These are phyloP conservation scores for Antidorcas marsupialis DNA, from an alignment of 2,113 vertebrate genomes.

Conservation along the genomic window DNA sequence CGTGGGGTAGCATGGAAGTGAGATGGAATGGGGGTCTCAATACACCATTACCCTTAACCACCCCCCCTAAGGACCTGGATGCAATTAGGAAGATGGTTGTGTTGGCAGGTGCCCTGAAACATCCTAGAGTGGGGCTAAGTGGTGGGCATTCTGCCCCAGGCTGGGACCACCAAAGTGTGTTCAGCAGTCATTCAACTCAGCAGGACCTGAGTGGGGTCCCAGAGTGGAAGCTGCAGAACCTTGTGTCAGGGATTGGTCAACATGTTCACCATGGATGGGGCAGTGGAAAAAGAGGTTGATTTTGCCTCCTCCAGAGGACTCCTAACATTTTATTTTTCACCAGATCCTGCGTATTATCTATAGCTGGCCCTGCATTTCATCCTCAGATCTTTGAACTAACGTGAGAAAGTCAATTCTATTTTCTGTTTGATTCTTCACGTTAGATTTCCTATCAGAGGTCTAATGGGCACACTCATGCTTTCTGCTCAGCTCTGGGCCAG, in stretches of 20 bases:
- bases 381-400: not conserved
- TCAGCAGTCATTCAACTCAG: not conserved
- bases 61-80: too few relatives aligned
- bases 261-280: not conserved
- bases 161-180: not conserved
- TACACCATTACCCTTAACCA: too few relatives aligned
- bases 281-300: not conserved
- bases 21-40: too few relatives aligned
- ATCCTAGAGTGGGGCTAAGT: not conserved
- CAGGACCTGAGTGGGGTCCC: not conserved
- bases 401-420: not conserved
- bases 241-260: not conserved
- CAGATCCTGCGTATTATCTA: not conserved
- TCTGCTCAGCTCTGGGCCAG: not conserved
- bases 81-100: not conserved
- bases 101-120: not conserved
- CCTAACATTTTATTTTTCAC: not conserved
- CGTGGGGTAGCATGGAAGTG: not conserved
- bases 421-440: not conserved
- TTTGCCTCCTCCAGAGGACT: not conserved
- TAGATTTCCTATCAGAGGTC: not conserved
- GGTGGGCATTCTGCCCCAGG: not conserved
- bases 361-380: not conserved
- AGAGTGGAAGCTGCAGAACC: not conserved
- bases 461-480: not conserved